Evolutionary conservation across 2,113 vertebrate species (phyloP).

Genomic region (Rhinopomastus cyanomelas): DNA sequence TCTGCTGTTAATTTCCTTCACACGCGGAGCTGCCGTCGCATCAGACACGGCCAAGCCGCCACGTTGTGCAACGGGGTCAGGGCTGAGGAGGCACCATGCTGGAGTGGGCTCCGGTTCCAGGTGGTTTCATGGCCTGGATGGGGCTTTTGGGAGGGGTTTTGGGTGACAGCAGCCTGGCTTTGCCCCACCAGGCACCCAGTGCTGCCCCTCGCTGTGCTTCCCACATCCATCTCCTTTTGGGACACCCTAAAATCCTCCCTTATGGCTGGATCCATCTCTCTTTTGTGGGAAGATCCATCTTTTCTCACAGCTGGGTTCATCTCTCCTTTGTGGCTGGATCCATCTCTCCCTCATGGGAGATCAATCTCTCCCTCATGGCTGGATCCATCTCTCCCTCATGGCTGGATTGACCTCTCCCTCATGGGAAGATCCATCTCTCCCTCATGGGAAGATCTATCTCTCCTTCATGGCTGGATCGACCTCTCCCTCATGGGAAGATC

Average conservation of each 20-base stretch:
- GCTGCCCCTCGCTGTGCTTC: neutral
- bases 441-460: neutral
- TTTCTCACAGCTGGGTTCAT: too few relatives aligned
- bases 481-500: neutral
- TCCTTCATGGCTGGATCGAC: neutral
- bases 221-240: neutral
- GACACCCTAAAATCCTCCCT: neutral
- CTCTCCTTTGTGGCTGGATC: neutral
- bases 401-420: too few relatives aligned
- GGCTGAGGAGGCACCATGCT: neutral
- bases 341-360: neutral
- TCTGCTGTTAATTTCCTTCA: slow-evolving; percentile 45
- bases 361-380: too few relatives aligned
- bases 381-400: neutral
- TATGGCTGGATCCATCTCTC: neutral
- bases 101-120: neutral
- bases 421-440: neutral
- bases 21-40: neutral
- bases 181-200: too few relatives aligned
- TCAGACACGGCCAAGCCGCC: rapidly evolving
- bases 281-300: neutral
- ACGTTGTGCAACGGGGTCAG: neutral
- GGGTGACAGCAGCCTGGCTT: neutral
- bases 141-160: neutral
- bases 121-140: neutral